Evolutionary conservation across 2,113 vertebrate species (phyloP).

Genomic region (Grantiella picta): DNA sequence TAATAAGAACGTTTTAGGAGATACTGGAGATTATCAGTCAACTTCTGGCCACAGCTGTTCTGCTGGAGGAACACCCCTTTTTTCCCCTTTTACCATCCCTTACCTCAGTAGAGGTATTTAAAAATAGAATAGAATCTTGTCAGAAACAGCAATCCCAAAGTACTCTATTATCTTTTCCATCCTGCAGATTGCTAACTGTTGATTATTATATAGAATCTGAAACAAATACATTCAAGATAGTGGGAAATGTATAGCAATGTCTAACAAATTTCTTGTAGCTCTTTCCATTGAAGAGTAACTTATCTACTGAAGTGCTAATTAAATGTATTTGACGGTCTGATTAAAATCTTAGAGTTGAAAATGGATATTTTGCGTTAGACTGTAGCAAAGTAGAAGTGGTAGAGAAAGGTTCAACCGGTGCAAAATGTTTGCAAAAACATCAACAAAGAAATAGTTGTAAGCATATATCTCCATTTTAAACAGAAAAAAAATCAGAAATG

Average conservation of each 20-base stretch:
- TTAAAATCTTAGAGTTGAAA: neutral
- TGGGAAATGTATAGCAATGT: neutral
- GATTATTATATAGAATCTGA: neutral
- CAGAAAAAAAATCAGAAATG: neutral
- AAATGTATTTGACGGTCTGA: neutral
- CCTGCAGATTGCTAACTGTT: neutral
- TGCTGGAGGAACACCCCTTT: neutral
- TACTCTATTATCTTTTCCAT: neutral
- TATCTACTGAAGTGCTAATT: neutral
- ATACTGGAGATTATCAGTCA: neutral
- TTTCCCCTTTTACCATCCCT: neutral
- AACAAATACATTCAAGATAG: neutral
- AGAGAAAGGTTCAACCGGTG: neutral
- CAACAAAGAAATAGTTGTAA: neutral
- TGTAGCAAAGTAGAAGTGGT: neutral
- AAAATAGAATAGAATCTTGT: neutral
- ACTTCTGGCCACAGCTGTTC: neutral
- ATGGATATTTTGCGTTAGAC: neutral
- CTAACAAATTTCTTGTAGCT: neutral
- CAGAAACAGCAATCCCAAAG: neutral
- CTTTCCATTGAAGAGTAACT: neutral
- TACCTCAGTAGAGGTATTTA: neutral
- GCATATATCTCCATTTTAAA: neutral
- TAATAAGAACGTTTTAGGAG: slow-evolving; percentile 9
- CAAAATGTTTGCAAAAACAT: neutral